Evolutionary conservation across 2,888 invertebrate species (phyloP).

Genomic region (Thymelicus lineola): DNA sequence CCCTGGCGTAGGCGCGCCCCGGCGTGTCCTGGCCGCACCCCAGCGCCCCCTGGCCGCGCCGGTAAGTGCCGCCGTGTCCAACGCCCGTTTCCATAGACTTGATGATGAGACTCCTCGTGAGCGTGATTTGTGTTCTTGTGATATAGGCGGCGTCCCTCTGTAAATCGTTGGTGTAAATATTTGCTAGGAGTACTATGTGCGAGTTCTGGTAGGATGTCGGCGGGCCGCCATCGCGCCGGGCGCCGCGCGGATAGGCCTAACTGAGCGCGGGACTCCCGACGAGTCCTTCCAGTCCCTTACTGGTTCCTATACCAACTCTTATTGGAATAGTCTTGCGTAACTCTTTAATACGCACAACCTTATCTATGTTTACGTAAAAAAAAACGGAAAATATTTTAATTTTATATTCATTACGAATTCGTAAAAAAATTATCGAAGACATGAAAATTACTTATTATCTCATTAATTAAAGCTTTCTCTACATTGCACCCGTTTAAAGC

Average conservation of each 20-base stretch:
- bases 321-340: constrained; percentile 38
- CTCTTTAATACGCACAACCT: no score
- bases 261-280: constrained; percentile 66
- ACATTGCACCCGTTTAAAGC: constrained; percentile 33
- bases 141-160: constrained; percentile 54
- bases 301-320: constrained; percentile 65
- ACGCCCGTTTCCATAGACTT: constrained; percentile 56
- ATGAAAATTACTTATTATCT: no score
- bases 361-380: no score
- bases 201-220: constrained; percentile 69
- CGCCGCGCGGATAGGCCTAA: constrained; percentile 73
- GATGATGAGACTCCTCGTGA: constrained; percentile 70
- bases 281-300: constrained; percentile 71
- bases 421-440: no score
- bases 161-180: constrained; percentile 75
- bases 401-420: no score
- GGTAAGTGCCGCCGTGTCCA: constrained; percentile 46
- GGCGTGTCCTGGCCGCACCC: constrained; percentile 60
- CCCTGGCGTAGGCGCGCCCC: constrained; percentile 90
- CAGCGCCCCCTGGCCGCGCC: constrained; percentile 46
- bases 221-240: constrained; percentile 54
- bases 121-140: constrained; percentile 75
- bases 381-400: no score
- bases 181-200: constrained; percentile 65
- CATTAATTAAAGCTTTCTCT: constrained; percentile 13